Conservation (phyloP, 2,797 vertebrate genomes). For the Lacerta agilis region DNA sequence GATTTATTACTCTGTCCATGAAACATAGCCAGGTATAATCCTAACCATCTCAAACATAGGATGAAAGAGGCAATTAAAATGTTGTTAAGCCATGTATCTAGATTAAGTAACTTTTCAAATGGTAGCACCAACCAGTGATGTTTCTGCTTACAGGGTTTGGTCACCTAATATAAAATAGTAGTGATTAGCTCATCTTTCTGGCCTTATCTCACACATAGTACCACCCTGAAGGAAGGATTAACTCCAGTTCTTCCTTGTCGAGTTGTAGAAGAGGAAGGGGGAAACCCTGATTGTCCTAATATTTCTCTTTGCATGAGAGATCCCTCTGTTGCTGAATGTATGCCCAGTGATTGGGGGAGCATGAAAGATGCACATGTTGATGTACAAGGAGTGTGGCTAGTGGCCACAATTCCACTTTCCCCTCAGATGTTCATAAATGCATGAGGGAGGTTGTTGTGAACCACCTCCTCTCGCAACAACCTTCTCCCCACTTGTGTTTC, state of each 20-base stretch:
- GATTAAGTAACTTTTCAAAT: neutral
- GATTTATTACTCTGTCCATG: neutral
- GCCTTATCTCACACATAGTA: neutral
- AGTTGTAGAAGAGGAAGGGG: no score
- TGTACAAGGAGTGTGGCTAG: neutral
- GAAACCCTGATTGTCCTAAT: neutral
- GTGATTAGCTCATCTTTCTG: neutral
- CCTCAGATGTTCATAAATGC: neutral
- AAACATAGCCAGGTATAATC: neutral
- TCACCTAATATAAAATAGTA: neutral
- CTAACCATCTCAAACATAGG: neutral
- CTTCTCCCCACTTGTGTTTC: no score
- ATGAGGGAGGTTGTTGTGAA: neutral
- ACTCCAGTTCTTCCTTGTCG: neutral
- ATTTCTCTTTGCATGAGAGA: neutral
- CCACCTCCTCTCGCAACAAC: no score
- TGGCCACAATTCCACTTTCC: neutral
- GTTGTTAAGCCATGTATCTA: neutral
- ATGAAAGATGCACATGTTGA: neutral
- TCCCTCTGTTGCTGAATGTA: neutral
- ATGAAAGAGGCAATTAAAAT: neutral
- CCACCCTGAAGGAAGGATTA: neutral
- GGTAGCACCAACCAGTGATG: neutral
- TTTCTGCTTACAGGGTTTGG: neutral
- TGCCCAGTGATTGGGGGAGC: neutral